Percentiles rank a stretch among this genome's conserved stretches.
phyloP scores from a whole-genome alignment of 2,797 vertebrate genomes.

The Thalassophryne amazonica region DNA sequence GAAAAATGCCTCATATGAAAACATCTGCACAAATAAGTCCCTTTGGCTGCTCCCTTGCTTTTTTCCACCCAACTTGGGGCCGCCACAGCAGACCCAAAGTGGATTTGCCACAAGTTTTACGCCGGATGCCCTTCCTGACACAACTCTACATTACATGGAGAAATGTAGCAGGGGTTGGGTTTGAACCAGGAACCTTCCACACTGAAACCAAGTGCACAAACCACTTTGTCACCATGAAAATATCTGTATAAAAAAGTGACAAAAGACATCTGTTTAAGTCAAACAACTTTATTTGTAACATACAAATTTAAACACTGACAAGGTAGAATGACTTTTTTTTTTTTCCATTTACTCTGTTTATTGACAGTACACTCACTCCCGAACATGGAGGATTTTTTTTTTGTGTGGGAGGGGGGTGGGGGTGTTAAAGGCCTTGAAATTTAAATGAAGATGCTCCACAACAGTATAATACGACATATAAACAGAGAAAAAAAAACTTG shows the following conservation, averaged over 20 bases:
- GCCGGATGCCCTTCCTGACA: too few relatives aligned
- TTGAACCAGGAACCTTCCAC: too few relatives aligned
- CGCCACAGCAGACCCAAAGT: too few relatives aligned
- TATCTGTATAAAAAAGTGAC: not conserved
- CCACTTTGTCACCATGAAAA: too few relatives aligned
- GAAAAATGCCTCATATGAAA: too few relatives aligned
- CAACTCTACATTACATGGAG: too few relatives aligned
- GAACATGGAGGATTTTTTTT: conserved; percentile 55
- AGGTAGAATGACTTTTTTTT: conserved; percentile 79
- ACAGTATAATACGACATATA: conserved; percentile 67
- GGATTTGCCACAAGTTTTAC: too few relatives aligned
- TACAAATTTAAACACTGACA: conserved; percentile 86
- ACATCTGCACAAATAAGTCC: too few relatives aligned
- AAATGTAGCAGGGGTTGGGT: too few relatives aligned
- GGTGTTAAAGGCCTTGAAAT: conserved; percentile 70
- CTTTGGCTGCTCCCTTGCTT: too few relatives aligned
- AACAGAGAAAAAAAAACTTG: conserved; percentile 43
- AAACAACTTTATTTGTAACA: conserved; percentile 87
- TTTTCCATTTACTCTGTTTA: conserved; percentile 71
- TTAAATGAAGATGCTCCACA: conserved; percentile 59
- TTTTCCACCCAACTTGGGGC: too few relatives aligned
- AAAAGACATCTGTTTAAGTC: conserved; percentile 48
- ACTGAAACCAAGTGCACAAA: too few relatives aligned
- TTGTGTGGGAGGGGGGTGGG: conserved; percentile 52
- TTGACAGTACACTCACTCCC: conserved; percentile 69